A percentile compares a stretch with the other conserved stretches of the same genome.
Conservation (phyloP, 2,797 vertebrate species). For the Paedocypris micromegethes region DNA sequence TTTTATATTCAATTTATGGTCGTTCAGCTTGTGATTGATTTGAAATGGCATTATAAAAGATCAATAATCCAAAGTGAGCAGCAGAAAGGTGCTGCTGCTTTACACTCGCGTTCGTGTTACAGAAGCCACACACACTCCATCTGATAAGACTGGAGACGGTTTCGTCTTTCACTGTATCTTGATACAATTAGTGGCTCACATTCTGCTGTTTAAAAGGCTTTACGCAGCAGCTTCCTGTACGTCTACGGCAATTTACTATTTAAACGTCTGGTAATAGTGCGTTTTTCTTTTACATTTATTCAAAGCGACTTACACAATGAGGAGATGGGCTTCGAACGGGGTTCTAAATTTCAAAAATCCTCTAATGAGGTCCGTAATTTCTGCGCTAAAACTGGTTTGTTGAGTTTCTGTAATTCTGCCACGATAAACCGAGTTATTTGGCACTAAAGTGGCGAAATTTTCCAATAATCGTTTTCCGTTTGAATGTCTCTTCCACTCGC, state of each 20-base stretch:
- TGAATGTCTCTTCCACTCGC: constrained; percentile 26
- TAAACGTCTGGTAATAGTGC: no score
- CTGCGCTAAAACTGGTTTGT: not conserved
- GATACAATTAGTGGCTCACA: constrained; percentile 25
- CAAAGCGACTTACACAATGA: no score
- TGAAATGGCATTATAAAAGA: no score
- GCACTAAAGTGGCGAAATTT: constrained; percentile 11
- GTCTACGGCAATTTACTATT: no score
- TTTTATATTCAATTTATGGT: no score
- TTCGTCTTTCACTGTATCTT: constrained; percentile 13
- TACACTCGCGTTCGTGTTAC: not conserved
- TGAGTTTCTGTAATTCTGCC: constrained; percentile 21
- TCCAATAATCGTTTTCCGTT: constrained; percentile 43
- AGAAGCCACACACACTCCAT: constrained; percentile 27
- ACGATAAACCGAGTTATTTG: constrained; percentile 7
- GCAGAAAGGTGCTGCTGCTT: no score
- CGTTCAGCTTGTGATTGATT: no score
- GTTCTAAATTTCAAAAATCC: no score
- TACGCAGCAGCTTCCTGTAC: not conserved
- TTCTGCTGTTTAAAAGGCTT: constrained; percentile 18
- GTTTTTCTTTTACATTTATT: no score
- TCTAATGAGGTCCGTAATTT: no score
- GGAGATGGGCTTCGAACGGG: no score
- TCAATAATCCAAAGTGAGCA: no score
- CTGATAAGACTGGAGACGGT: not conserved